phyloP scores from a whole-genome alignment of 2,888 invertebrate species.

The Limnephilus auricula region DNA sequence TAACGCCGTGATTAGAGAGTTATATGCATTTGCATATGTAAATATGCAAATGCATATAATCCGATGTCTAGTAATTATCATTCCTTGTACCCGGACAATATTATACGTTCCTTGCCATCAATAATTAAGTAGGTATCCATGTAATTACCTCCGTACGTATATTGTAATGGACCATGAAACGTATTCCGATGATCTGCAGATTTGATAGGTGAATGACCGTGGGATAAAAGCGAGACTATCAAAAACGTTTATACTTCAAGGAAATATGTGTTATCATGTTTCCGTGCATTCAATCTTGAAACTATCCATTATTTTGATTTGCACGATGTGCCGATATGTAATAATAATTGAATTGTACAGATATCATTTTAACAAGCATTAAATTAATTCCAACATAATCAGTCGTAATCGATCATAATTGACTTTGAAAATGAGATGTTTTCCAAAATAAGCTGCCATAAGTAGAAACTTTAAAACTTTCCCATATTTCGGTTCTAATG shows the following conservation, averaged over 20 bases:
- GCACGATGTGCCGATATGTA: neutral
- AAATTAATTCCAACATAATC: too few relatives aligned
- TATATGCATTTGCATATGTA: too few relatives aligned
- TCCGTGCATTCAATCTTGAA: neutral
- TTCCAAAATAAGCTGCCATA: too few relatives aligned
- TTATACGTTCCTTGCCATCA: neutral
- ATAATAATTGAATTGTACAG: neutral
- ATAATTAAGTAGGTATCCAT: neutral
- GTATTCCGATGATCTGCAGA: neutral
- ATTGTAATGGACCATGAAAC: neutral
- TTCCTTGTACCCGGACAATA: neutral
- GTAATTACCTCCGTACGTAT: neutral
- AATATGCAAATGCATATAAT: too few relatives aligned
- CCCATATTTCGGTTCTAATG: too few relatives aligned
- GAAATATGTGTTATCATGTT: neutral
- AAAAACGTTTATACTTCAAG: neutral
- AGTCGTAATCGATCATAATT: too few relatives aligned
- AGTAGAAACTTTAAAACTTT: too few relatives aligned
- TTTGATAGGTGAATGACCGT: slow-evolving; percentile 12
- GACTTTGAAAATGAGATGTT: too few relatives aligned
- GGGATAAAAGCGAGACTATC: neutral
- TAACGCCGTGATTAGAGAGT: too few relatives aligned
- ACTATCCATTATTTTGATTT: neutral
- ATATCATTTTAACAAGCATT: neutral
- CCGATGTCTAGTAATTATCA: too few relatives aligned